Conservation (phyloP, 2,888 invertebrate species). For the Drosophila ustulata region DNA sequence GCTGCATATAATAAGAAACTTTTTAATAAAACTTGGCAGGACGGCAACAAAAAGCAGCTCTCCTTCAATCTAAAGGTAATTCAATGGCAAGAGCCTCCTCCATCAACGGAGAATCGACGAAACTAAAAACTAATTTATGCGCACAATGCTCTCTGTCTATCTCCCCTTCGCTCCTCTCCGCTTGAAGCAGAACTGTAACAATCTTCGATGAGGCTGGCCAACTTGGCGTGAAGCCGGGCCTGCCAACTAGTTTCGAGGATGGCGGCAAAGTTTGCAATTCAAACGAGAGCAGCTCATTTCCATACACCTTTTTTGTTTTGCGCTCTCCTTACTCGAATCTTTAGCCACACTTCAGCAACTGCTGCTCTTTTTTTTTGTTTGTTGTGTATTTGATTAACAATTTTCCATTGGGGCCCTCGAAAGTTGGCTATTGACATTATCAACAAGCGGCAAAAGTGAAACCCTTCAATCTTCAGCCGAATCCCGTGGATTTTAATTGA, state of each 20-base stretch:
- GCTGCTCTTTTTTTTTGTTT: conserved; percentile 24
- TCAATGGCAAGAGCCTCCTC: conserved; percentile 1
- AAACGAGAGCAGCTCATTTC: conserved; percentile 35
- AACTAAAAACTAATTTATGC: conserved; percentile 59
- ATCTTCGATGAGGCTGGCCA: conserved; percentile 15
- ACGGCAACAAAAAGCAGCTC: neutral
- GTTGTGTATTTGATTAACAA: conserved; percentile 62
- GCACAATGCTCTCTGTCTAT: conserved; percentile 32
- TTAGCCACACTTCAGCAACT: conserved; percentile 29
- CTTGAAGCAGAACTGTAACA: conserved; percentile 29
- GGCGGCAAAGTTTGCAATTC: conserved; percentile 51
- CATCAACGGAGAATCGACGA: conserved; percentile 33
- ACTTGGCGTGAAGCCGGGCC: conserved; percentile 23
- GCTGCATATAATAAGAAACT: conserved; percentile 17
- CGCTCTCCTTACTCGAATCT: conserved; percentile 46
- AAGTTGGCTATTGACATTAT: conserved; percentile 53
- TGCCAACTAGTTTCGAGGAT: conserved; percentile 36
- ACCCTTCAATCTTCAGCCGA: conserved; percentile 15
- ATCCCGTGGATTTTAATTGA: conserved; percentile 63
- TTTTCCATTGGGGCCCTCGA: conserved; percentile 30
- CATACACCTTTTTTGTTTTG: conserved; percentile 38
- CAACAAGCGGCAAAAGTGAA: conserved; percentile 32
- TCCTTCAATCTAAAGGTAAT: conserved; percentile 29
- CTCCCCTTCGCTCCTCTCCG: too few relatives aligned
- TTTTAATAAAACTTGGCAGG: conserved; percentile 21